Conservation (phyloP, 2,888 invertebrate genomes). For the Panopea generosa region DNA sequence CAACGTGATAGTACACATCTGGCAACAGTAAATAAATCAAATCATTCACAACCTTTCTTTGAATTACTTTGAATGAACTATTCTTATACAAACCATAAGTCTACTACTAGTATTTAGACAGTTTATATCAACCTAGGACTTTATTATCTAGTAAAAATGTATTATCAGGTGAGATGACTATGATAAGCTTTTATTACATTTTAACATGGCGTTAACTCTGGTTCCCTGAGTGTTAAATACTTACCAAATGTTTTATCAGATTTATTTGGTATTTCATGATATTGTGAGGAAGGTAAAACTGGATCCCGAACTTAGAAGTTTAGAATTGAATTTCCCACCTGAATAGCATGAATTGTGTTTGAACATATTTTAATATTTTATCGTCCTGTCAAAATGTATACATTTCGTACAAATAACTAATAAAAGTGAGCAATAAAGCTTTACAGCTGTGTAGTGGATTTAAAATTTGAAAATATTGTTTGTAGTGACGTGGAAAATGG, state of each 20-base stretch:
- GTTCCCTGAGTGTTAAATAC: conserved; percentile 11
- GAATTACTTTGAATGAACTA: too few species aligned
- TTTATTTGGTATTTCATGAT: conserved; percentile 22
- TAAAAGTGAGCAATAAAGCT: conserved; percentile 19
- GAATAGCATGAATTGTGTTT: conserved; percentile 16
- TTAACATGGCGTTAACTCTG: too few species aligned
- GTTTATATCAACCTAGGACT: too few species aligned
- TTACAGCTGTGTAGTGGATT: conserved; percentile 15
- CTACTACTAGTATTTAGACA: too few species aligned
- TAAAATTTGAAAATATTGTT: conserved; percentile 9
- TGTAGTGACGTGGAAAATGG: neutral
- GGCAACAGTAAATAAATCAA: too few species aligned
- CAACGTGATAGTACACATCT: too few species aligned
- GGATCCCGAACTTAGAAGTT: conserved; percentile 5
- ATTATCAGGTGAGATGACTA: too few species aligned
- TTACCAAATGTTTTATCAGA: conserved; percentile 20
- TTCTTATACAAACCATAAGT: too few species aligned
- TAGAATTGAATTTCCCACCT: conserved; percentile 7
- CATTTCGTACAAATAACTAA: conserved; percentile 27
- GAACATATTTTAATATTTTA: conserved; percentile 19
- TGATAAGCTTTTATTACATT: too few species aligned
- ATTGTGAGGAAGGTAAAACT: conserved; percentile 1
- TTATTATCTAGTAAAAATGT: too few species aligned
- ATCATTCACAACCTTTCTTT: too few species aligned
- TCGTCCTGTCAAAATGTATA: conserved; percentile 17